A percentile compares a stretch with the other conserved stretches of the same genome.
Evolutionary conservation across 1,140 invertebrate species (phyloP).

Genomic region (Drosophila persimilis): DNA sequence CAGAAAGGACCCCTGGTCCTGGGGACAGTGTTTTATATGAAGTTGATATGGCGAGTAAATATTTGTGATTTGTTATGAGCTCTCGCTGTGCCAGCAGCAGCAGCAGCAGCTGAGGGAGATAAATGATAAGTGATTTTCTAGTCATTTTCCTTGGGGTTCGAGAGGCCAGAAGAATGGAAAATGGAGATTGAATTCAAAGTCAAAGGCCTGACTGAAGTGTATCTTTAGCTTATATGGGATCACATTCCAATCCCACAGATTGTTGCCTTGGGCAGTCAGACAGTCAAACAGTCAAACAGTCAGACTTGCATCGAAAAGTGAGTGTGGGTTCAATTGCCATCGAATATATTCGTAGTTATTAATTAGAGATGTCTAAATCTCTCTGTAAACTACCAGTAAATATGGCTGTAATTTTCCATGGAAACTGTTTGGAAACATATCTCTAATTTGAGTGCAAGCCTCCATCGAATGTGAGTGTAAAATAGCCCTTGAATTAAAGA

Average conservation of each 20-base stretch:
- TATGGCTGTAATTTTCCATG: too few species aligned
- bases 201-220: conserved; percentile 7
- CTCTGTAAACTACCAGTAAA: too few species aligned
- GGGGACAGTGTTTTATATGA: conserved; percentile 68
- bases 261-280: conserved; percentile 15
- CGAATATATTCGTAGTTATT: too few species aligned
- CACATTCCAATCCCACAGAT: conserved; percentile 31
- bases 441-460: too few species aligned
- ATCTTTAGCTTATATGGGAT: conserved; percentile 39
- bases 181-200: not conserved
- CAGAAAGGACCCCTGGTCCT: conserved; percentile 34
- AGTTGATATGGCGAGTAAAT: conserved; percentile 80
- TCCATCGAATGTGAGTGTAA: conserved; percentile 8
- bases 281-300: conserved; percentile 16
- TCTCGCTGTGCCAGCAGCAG: conserved; percentile 30
- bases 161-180: conserved; percentile 3
- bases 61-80: conserved; percentile 81
- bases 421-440: too few species aligned
- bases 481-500: conserved; percentile 12
- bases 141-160: conserved; percentile 42
- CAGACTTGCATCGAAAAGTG: too few species aligned
- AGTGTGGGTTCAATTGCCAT: too few species aligned
- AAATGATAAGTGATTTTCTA: conserved; percentile 79
- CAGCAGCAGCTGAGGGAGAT: conserved; percentile 58
- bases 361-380: too few species aligned